Base-by-base conservation (phyloP, 2,888 invertebrate species). In the Synergus umbraculus region DNA sequence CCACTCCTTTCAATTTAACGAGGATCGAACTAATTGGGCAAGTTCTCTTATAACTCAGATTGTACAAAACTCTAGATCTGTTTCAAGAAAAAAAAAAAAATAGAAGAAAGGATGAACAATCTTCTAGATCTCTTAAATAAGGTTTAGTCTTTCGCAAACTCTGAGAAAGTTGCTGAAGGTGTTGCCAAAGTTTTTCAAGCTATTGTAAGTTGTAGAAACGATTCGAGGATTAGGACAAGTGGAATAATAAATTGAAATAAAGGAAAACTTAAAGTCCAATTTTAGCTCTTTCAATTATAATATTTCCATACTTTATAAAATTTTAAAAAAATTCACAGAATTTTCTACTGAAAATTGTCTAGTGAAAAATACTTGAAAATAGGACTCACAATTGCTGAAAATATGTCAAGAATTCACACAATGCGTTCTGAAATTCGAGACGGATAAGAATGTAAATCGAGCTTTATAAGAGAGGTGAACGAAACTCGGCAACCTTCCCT, bases 371-470 rank as follows among this genome's bases (percentile, higher is more conserved):
- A 4, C 9, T 37, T 58, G 37, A 12, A 58, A 73, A 73, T 73
- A 41, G 54, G 54, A 41, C 37, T 41, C 29, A n/a, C 29, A 29
- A 10, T 18, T 37, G 73, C 22, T 18, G 73, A 58, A 73, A 73
- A 58, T 58, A 58, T 54, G 37, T 10, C 29, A 54, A 41, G 73
- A 73, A 58, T 73, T 15, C 12, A 54, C n/a, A 41, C n/a, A 73
- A 73, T 73, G 54, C 41, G 54, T 54, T 5, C 12, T 37, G 73
- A 73, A 73, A 73, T 73, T 73, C 54, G 41, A 58, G 54, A 12
- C n/a, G 73, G 73, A 41, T 37, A 73, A 54, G 54, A 58, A 73
- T 73, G 54, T 37, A 73, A 73, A 73, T 73, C n/a, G 54, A 73
- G 54, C 54, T 73, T 22, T 18, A 12, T 49, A 58, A 73, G 54